These are phyloP conservation scores for Drosophila emarginata DNA, from an alignment of 2,888 invertebrate genomes.

Conservation along the genomic window DNA sequence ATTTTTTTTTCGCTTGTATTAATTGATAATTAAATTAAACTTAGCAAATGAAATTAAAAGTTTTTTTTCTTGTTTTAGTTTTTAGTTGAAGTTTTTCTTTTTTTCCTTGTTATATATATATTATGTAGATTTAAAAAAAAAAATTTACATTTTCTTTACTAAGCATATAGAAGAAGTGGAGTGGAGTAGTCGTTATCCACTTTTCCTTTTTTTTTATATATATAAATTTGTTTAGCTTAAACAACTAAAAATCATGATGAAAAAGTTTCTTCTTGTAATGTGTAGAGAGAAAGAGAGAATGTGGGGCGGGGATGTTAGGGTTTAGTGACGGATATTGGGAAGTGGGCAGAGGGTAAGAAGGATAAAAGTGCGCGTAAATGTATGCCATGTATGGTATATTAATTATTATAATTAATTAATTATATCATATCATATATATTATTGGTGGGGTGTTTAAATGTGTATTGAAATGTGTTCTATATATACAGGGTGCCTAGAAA, in stretches of 20 bases:
- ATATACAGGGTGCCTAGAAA: slow-evolving; percentile 64
- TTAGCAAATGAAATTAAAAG: neutral
- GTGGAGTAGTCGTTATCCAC: neutral
- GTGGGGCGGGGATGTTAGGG: neutral
- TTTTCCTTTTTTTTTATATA: neutral
- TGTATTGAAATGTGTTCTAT: slow-evolving; percentile 23
- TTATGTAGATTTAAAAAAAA: slow-evolving; percentile 3
- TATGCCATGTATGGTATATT: slow-evolving; percentile 13
- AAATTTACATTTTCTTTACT: slow-evolving; percentile 1
- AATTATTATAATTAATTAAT: slow-evolving; percentile 7
- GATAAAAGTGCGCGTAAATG: neutral
- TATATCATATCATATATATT: slow-evolving; percentile 20
- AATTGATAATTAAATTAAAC: slow-evolving; percentile 10
- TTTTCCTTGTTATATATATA: neutral
- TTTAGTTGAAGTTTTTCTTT: neutral
- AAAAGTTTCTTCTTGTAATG: neutral
- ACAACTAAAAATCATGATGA: neutral
- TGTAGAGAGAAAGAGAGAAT: neutral
- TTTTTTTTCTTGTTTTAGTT: neutral
- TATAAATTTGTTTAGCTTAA: slow-evolving; percentile 4
- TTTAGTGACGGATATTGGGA: neutral
- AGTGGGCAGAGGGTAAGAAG: neutral
- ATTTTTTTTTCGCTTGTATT: neutral
- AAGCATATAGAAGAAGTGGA: neutral
- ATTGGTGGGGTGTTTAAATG: slow-evolving; percentile 72